A percentile compares a stretch with the other conserved stretches of the same genome.
phyloP scores from a whole-genome alignment of 2,797 vertebrate genomes.

The Rhinoraja longicauda region DNA sequence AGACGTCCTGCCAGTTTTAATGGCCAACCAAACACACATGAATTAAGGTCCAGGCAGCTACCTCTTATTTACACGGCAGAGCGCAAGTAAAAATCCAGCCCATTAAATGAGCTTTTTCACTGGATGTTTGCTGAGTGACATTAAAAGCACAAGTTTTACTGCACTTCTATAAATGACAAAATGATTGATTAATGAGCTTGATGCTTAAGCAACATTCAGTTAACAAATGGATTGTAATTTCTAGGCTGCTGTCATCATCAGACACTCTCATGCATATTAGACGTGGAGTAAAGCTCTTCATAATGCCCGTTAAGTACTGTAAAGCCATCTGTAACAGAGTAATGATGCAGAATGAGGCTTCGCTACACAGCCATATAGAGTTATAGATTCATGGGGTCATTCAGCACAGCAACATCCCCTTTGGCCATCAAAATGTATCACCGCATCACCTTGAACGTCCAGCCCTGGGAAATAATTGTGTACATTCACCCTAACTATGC shows the following conservation, averaged over 20 bases:
- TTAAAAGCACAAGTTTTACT: neutral
- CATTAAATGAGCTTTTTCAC: neutral
- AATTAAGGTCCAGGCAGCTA: neutral
- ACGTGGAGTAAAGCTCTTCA: neutral
- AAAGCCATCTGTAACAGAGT: neutral
- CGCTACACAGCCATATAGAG: neutral
- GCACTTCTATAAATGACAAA: neutral
- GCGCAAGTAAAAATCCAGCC: neutral
- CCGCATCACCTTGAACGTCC: too few species aligned
- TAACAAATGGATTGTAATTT: neutral
- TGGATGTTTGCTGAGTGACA: neutral
- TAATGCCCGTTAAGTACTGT: too few species aligned
- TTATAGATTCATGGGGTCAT: too few species aligned
- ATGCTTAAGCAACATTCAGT: neutral
- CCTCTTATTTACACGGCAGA: neutral
- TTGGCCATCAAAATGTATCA: too few species aligned
- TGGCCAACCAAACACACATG: too few species aligned
- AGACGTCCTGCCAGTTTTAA: too few species aligned
- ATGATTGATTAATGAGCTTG: slow-evolving; percentile 2
- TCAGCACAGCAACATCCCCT: too few species aligned
- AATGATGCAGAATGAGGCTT: neutral
- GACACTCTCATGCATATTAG: neutral
- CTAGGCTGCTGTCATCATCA: neutral
- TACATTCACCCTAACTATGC: too few species aligned
- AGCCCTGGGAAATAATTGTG: too few species aligned